phyloP scores from a whole-genome alignment of 2,113 vertebrate genomes.

The Ceyx margarethae region DNA sequence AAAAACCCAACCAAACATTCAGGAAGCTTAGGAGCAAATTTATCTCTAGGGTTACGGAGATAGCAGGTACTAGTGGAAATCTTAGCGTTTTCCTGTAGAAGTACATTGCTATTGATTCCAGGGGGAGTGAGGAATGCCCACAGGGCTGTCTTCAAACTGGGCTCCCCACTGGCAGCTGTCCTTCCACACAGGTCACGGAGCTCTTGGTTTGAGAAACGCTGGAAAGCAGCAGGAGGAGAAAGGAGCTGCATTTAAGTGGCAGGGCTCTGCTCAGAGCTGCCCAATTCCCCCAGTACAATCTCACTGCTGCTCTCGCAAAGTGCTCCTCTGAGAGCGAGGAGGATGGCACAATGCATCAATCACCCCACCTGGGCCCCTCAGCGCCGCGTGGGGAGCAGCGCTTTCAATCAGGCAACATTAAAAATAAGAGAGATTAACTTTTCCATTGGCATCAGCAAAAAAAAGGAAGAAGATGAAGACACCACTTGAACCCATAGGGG shows the following conservation, averaged over 20 bases:
- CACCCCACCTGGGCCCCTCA: conserved; percentile 71
- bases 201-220: not conserved
- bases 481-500: conserved; percentile 31
- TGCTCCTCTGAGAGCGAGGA: conserved; percentile 22
- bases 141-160: not conserved
- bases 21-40: not conserved
- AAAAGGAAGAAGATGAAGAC: not conserved
- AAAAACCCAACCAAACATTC: not conserved
- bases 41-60: not conserved
- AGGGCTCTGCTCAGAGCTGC: not conserved
- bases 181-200: not conserved
- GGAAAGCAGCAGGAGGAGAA: conserved; percentile 8
- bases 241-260: conserved; percentile 21
- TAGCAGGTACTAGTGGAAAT: not conserved
- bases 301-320: conserved; percentile 38
- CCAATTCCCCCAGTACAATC: not conserved
- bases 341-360: conserved; percentile 63
- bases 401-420: conserved; percentile 63
- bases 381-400: not conserved
- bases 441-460: conserved; percentile 40
- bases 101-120: not conserved
- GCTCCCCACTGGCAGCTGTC: not conserved
- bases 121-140: not conserved
- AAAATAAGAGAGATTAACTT: conserved; percentile 34
- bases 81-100: not conserved